phyloP scores from a whole-genome alignment of 2,888 invertebrate genomes.

The Yponomeuta cagnagella region DNA sequence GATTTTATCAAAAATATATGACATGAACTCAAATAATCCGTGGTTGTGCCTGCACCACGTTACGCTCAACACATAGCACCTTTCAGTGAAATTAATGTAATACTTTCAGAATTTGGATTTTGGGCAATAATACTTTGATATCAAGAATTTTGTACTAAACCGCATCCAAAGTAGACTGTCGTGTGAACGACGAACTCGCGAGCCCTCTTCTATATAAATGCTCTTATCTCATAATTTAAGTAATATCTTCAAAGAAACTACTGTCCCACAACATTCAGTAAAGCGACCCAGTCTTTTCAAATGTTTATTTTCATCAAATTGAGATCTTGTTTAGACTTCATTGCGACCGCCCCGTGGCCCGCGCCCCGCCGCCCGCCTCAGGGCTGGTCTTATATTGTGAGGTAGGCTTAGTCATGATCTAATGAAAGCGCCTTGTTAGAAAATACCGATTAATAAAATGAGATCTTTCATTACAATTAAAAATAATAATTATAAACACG shows the following conservation, averaged over 20 bases:
- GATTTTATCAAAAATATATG: background rate
- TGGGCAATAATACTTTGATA: conserved; percentile 70
- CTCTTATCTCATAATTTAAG: conserved; percentile 73
- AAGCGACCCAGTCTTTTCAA: conserved; percentile 76
- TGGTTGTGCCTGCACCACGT: background rate
- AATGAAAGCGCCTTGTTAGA: conserved; percentile 76
- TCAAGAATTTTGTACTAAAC: conserved; percentile 70
- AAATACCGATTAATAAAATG: conserved; percentile 77
- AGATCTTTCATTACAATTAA: conserved; percentile 76
- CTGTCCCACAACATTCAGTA: conserved; percentile 75
- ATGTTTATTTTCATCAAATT: conserved; percentile 75
- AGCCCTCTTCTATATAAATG: conserved; percentile 57
- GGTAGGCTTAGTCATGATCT: conserved; percentile 76
- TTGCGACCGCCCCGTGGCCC: conserved; percentile 39
- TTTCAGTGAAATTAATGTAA: conserved; percentile 58
- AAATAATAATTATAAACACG: conserved; percentile 71
- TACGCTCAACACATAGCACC: background rate
- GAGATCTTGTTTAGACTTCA: conserved; percentile 75
- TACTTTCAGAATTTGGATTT: conserved; percentile 70
- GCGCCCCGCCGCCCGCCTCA: background rate
- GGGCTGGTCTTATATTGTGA: conserved; percentile 67
- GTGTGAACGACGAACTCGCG: conserved; percentile 33
- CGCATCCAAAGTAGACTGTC: conserved; percentile 42
- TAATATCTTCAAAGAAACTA: conserved; percentile 72
- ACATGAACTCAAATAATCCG: background rate